These are phyloP conservation scores for Mycetomoellerius zeteki DNA, from an alignment of 1,140 invertebrate species.

Conservation along the genomic window DNA sequence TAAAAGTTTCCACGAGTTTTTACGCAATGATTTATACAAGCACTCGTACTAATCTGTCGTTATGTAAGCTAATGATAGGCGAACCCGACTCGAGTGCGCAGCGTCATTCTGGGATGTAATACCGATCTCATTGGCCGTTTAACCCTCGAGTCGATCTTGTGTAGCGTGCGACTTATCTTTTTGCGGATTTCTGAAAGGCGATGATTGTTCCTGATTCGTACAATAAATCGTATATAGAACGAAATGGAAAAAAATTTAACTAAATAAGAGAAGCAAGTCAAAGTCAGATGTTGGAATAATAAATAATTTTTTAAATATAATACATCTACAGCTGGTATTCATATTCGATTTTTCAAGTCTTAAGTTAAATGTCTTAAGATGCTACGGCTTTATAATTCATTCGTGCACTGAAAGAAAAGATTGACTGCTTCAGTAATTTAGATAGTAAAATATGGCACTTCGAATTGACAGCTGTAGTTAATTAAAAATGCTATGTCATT, in stretches of 20 bases:
- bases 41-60: slow-evolving; percentile 23
- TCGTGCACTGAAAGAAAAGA: too few species aligned
- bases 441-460: too few species aligned
- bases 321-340: too few species aligned
- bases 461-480: too few species aligned
- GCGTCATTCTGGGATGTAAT: slow-evolving; percentile 13
- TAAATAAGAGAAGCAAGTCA: too few species aligned
- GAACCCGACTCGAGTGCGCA: not conserved
- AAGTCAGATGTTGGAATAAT: too few species aligned
- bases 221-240: not conserved
- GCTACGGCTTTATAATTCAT: too few species aligned
- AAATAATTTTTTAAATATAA: too few species aligned
- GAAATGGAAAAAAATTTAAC: not conserved
- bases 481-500: too few species aligned
- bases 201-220: not conserved
- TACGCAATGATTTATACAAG: not conserved
- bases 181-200: not conserved
- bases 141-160: not conserved
- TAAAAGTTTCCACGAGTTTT: not conserved
- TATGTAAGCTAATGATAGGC: slow-evolving; percentile 49
- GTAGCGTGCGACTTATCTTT: not conserved
- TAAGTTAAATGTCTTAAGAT: too few species aligned
- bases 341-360: too few species aligned
- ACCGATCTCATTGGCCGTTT: slow-evolving; percentile 1
- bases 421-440: too few species aligned